phyloP scores from a whole-genome alignment of 1,140 invertebrate species.

The Uloborus diversus region DNA sequence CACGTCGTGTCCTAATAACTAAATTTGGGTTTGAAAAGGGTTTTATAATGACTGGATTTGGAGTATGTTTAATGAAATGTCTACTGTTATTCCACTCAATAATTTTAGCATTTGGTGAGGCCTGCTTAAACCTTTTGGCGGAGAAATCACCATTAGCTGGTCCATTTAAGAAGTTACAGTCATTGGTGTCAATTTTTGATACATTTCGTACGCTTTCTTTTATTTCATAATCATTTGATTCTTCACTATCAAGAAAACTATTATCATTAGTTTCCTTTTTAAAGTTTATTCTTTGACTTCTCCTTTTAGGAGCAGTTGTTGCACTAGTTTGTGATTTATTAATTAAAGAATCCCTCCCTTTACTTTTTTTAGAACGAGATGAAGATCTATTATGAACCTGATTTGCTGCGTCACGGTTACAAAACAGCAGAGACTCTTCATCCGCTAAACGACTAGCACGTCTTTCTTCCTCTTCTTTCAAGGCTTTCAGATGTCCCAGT shows the following conservation, averaged over 20 bases:
- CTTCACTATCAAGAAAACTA: conserved; percentile 1
- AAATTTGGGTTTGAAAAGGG: conserved; percentile 69
- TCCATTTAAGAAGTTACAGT: conserved; percentile 2
- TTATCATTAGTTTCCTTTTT: conserved; percentile 6
- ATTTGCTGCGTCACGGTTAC: conserved; percentile 77
- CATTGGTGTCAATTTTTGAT: background rate
- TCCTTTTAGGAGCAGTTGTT: background rate
- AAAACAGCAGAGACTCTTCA: conserved; percentile 74
- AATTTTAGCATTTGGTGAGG: background rate
- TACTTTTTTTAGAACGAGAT: conserved; percentile 21
- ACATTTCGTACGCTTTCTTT: background rate
- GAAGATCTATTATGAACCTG: conserved; percentile 71
- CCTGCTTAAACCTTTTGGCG: background rate
- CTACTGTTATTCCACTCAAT: background rate
- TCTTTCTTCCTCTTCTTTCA: conserved; percentile 69
- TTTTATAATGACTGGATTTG: conserved; percentile 52
- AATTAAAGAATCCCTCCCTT: background rate
- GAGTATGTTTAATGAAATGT: conserved; percentile 7
- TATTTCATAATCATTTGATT: conserved; percentile 2
- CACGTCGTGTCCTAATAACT: conserved; percentile 68
- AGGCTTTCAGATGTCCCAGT: conserved; percentile 76
- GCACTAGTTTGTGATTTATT: background rate
- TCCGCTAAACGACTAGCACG: conserved; percentile 56
- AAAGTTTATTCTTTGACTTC: conserved; percentile 11
- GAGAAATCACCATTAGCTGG: conserved; percentile 9